phyloP scores from a whole-genome alignment of 2,888 invertebrate genomes.

The Caradrina clavipalpis region DNA sequence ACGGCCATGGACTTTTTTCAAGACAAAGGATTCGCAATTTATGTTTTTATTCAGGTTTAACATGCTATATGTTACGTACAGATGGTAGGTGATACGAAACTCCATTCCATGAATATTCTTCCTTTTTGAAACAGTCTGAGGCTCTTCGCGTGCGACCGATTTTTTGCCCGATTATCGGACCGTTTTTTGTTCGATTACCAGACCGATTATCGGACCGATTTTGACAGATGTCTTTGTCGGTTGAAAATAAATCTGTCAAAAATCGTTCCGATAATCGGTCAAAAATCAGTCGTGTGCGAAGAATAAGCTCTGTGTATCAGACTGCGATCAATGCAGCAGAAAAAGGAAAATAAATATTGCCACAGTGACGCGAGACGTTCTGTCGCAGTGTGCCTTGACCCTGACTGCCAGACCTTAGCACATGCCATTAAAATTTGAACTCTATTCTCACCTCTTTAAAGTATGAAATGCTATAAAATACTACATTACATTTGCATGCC shows the following conservation, averaged over 20 bases:
- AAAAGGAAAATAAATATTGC: conserved; percentile 16
- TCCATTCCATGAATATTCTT: background rate
- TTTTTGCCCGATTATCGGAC: too few species aligned
- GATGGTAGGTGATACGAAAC: conserved; percentile 1
- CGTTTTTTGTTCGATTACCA: too few species aligned
- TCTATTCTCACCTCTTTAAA: background rate
- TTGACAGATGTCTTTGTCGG: too few species aligned
- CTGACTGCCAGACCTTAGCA: conserved; percentile 25
- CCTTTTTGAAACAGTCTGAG: background rate
- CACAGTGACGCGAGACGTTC: conserved; percentile 1
- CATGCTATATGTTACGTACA: background rate
- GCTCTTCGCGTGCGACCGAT: too few species aligned
- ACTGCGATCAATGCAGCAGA: conserved; percentile 23
- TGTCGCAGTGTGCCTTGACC: conserved; percentile 45
- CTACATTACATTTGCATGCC: conserved; percentile 5
- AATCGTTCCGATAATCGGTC: too few species aligned
- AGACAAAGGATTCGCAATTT: conserved; percentile 30
- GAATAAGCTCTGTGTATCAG: background rate
- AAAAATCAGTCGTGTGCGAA: too few species aligned
- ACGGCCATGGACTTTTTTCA: conserved; percentile 27
- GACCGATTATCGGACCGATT: too few species aligned
- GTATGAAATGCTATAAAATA: background rate
- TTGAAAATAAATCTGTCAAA: too few species aligned
- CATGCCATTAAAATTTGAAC: conserved; percentile 25
- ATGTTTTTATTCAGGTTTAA: conserved; percentile 10